Evolutionary conservation across 92 coral and sea anemone species (phyloP), one percentile per base, ranked within the genome.

Genomic region (Heliopora coerulea): DNA sequence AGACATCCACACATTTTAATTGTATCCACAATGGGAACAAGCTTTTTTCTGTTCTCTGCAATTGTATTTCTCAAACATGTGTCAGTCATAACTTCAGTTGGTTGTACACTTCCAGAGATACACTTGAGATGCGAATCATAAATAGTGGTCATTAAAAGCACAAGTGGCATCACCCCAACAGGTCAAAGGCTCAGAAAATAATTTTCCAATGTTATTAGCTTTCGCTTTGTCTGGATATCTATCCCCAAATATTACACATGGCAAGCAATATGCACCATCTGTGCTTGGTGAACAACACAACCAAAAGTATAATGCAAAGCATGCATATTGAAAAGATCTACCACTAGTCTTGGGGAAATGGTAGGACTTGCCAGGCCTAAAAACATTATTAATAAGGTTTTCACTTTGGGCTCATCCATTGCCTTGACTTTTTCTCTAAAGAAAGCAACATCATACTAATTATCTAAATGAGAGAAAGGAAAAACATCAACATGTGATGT

Each of bases 181-280:
- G n/a, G 3, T 8, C 17, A 64, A 24, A 1, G 72, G 72, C 20
- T 35, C 24, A 34, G 72, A 64, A 32, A 64, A 32, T n/a, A 64
- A 20, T n/a, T 25, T 64, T 9, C 5, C 18, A 39, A 64, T 64
- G 20, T 24, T 35, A 20, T 7, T 2, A 26, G 23, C 15, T 64
- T 15, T 64, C 11, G 42, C 42, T 4, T 37, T n/a, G 33, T 19
- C 3, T 3, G 39, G 50, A 32, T 32, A 64, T 15, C 23, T 10
- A 25, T 64, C 72, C 31, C 72, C 72, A 26, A 64, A 59, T 18
- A 59, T 32, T 12, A 59, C 65, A 32, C 65, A 59, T 18, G 42
- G 39, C 28, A 59, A 59, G 20, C 65, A 59, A 26, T 18, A 59
- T 6, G 65, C 65, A 59, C 65, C 65, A 59, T 59, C 35, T 31